These are phyloP conservation scores for Zaprionus vittiger DNA, from an alignment of 1,140 invertebrate genomes.

Conservation along the genomic window DNA sequence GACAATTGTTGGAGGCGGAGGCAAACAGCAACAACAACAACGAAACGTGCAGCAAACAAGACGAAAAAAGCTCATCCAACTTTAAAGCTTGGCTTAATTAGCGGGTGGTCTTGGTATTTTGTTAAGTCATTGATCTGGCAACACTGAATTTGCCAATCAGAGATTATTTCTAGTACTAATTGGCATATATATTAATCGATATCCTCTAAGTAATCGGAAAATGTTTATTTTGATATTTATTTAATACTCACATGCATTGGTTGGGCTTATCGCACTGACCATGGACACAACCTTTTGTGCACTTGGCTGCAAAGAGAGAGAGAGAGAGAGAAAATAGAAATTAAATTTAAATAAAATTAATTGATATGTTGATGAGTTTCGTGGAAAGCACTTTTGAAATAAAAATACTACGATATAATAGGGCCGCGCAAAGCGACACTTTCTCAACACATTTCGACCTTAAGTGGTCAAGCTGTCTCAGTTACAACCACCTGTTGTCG, in stretches of 20 bases:
- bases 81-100: conserved; percentile 12
- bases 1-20: conserved; percentile 31
- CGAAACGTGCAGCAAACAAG: conserved; percentile 30
- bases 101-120: conserved; percentile 3
- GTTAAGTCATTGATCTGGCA: no score
- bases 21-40: conserved; percentile 15
- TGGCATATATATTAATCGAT: no score
- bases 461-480: conserved; percentile 43
- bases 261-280: conserved; percentile 96
- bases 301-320: conserved; percentile 93
- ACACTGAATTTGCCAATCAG: no score
- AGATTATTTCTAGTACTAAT: no score
- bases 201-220: no score
- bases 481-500: conserved; percentile 10
- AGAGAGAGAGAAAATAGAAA: conserved; percentile 85
- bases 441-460: conserved; percentile 54
- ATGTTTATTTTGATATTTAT: conserved; percentile 20
- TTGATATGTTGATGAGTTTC: conserved; percentile 61
- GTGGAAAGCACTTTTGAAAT: conserved; percentile 3
- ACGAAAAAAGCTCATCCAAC: conserved; percentile 37
- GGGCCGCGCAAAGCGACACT: conserved; percentile 50
- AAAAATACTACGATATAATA: neutral
- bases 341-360: conserved; percentile 53
- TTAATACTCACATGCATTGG: conserved; percentile 96
- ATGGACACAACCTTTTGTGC: conserved; percentile 96